These are phyloP conservation scores for Fringilla coelebs DNA, from an alignment of 2,797 vertebrate species.

Conservation along the genomic window DNA sequence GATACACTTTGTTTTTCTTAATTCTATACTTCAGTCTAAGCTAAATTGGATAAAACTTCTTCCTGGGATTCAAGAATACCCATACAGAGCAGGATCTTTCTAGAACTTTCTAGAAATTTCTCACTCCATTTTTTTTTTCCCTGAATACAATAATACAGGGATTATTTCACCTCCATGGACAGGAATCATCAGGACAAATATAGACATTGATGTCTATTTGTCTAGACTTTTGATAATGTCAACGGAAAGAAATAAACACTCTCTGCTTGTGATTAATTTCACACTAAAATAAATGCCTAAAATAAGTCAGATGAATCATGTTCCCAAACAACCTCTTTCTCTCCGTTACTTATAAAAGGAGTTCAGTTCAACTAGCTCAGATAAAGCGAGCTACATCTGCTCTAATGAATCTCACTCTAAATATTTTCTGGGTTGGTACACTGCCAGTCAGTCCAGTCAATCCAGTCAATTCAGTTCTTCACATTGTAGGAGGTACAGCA, in stretches of 20 bases:
- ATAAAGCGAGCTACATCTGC: neutral
- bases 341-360: neutral
- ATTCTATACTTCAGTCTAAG: neutral
- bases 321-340: neutral
- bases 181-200: neutral
- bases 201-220: neutral
- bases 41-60: neutral
- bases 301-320: conserved; percentile 3
- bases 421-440: neutral
- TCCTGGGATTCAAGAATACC: neutral
- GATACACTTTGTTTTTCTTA: neutral
- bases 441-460: neutral
- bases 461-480: neutral
- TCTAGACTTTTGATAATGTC: neutral
- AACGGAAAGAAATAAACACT: neutral
- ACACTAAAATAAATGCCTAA: conserved; percentile 12
- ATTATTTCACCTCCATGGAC: neutral
- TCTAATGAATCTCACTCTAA: neutral
- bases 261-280: neutral
- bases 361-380: neutral
- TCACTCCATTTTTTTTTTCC: neutral
- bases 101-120: neutral
- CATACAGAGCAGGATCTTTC: neutral
- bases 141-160: neutral
- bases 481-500: neutral